phyloP scores from a whole-genome alignment of 2,113 vertebrate species.

The Oncorhynchus nerka region DNA sequence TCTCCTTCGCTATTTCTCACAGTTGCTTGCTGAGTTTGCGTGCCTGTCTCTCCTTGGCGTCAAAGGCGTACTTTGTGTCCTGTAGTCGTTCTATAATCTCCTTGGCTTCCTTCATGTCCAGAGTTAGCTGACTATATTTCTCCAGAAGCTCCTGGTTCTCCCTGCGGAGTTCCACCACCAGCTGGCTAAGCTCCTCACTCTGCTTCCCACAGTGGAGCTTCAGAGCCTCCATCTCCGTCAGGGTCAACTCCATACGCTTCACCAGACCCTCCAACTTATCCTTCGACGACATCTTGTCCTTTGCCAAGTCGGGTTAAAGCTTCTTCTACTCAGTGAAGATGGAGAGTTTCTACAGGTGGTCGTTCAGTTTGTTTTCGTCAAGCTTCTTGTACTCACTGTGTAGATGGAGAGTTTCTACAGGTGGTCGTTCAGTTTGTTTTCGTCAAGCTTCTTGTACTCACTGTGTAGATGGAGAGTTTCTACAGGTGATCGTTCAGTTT shows the following conservation, averaged over 20 bases:
- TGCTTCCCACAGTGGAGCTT: constrained; percentile 84
- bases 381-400: not conserved
- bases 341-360: too few species aligned
- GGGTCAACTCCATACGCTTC: constrained; percentile 86
- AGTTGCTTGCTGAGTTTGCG: constrained; percentile 87
- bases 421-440: too few species aligned
- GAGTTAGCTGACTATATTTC: constrained; percentile 79
- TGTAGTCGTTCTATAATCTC: constrained; percentile 79
- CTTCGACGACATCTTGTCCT: constrained; percentile 73
- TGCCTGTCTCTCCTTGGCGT: constrained; percentile 84
- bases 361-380: too few species aligned
- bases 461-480: too few species aligned
- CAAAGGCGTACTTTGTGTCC: constrained; percentile 81
- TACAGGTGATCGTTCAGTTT: too few species aligned
- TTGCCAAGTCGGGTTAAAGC: constrained; percentile 4
- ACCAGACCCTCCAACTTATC: constrained; percentile 85
- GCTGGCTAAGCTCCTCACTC: constrained; percentile 80
- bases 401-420: too few species aligned
- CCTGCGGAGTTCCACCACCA: constrained; percentile 77
- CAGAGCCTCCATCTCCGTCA: constrained; percentile 85
- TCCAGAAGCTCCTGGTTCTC: constrained; percentile 82
- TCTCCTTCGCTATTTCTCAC: constrained; percentile 29
- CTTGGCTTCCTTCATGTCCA: constrained; percentile 80
- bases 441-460: not conserved
- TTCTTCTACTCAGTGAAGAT: not conserved